These are phyloP conservation scores for Ormyrus labotus DNA, from an alignment of 2,888 invertebrate species.

Conservation along the genomic window DNA sequence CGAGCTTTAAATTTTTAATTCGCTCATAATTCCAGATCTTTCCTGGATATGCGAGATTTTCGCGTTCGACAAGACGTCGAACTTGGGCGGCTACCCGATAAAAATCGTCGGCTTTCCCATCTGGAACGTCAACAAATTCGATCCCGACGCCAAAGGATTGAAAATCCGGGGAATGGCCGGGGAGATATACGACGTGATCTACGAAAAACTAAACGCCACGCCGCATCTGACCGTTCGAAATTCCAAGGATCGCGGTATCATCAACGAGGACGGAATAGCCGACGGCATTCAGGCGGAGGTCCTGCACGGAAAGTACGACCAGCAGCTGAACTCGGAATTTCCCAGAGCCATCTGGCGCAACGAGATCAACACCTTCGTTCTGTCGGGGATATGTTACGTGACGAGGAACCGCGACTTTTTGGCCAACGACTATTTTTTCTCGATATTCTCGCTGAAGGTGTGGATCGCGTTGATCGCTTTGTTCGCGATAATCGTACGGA, in stretches of 20 bases:
- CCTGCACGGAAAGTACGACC: slow-evolving; percentile 17
- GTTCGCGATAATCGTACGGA: background rate
- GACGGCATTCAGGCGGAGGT: slow-evolving; percentile 5
- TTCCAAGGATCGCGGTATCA: background rate
- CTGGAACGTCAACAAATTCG: no score
- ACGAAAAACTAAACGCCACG: background rate
- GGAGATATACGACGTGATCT: no score
- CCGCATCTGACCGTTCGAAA: background rate
- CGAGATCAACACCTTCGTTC: background rate
- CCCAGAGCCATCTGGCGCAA: slow-evolving; percentile 13
- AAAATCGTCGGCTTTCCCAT: no score
- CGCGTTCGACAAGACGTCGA: background rate
- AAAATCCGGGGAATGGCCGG: slow-evolving; percentile 5
- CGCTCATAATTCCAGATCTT: background rate
- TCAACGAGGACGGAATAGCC: slow-evolving; percentile 7
- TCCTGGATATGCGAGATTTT: slow-evolving; percentile 9
- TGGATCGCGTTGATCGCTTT: background rate
- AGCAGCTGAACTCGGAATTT: slow-evolving; percentile 19
- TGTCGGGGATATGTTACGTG: slow-evolving; percentile 23
- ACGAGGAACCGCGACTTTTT: background rate
- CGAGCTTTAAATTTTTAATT: no score
- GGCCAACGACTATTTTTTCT: background rate
- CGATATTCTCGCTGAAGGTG: background rate
- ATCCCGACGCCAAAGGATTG: background rate
- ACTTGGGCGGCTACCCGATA: background rate